These are phyloP conservation scores for Cephus spinipes DNA, from an alignment of 2,888 invertebrate genomes.

Conservation along the genomic window DNA sequence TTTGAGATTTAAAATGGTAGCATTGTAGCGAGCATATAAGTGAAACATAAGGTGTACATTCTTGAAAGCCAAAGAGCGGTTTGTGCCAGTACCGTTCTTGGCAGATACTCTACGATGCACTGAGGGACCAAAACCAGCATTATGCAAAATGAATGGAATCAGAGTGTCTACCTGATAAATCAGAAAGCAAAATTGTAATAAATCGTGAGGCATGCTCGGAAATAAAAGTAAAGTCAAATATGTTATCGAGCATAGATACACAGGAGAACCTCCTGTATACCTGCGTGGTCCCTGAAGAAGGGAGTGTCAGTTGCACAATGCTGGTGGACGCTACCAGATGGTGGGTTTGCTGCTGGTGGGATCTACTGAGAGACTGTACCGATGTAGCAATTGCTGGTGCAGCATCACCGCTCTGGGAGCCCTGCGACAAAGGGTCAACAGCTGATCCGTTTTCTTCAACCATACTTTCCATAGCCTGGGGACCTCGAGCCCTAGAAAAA, in stretches of 20 bases:
- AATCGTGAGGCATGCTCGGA: conserved; percentile 2
- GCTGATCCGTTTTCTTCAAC: conserved; percentile 89
- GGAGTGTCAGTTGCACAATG: conserved; percentile 89
- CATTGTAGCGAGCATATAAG: neutral
- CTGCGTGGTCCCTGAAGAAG: conserved; percentile 64
- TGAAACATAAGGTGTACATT: neutral
- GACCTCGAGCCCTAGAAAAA: conserved; percentile 76
- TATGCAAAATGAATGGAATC: conserved; percentile 48
- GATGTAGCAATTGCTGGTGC: conserved; percentile 70
- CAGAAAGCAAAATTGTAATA: neutral
- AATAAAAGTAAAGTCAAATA: neutral
- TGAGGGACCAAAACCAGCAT: conserved; percentile 55
- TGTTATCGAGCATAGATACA: conserved; percentile 19
- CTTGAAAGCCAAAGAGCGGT: neutral
- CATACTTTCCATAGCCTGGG: conserved; percentile 87
- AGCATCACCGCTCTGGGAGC: conserved; percentile 68
- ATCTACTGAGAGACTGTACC: conserved; percentile 68
- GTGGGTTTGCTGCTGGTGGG: conserved; percentile 66
- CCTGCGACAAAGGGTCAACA: conserved; percentile 71
- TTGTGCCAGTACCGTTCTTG: neutral
- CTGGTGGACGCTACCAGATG: conserved; percentile 75
- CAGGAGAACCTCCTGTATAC: conserved; percentile 58
- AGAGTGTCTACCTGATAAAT: neutral
- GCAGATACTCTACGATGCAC: neutral
- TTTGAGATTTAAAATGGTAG: neutral